These are phyloP conservation scores for Ptychoptera contaminata DNA, from an alignment of 2,888 invertebrate genomes.

Conservation along the genomic window DNA sequence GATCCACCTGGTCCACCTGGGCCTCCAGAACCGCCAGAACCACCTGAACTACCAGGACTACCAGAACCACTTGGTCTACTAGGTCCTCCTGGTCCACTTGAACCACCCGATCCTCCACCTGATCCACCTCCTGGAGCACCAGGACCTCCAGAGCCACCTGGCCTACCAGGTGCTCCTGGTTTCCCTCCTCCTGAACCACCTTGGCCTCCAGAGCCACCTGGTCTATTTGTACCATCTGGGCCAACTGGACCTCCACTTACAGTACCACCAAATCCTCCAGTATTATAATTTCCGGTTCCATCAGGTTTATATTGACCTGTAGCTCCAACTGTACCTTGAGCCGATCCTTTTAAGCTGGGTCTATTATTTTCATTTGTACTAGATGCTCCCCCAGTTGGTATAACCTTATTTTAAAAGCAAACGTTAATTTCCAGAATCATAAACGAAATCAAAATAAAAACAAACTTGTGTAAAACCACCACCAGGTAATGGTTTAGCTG, in stretches of 20 bases:
- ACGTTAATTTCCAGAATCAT: too few species aligned
- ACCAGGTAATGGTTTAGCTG: constrained; percentile 15
- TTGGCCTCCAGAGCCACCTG: constrained; percentile 12
- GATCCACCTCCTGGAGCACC: constrained; percentile 2
- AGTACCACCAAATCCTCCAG: constrained; percentile 7
- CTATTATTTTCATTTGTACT: not conserved
- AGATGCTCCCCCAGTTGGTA: too few species aligned
- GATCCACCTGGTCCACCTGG: constrained; percentile 18
- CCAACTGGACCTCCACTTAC: constrained; percentile 11
- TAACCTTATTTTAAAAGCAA: too few species aligned
- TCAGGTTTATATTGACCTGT: constrained; percentile 2
- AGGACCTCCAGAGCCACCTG: constrained; percentile 3
- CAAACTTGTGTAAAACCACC: constrained; percentile 33
- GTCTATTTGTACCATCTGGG: constrained; percentile 11
- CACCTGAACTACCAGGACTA: constrained; percentile 5
- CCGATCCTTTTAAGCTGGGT: not conserved
- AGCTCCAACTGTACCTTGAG: constrained; percentile 8
- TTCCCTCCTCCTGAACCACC: constrained; percentile 13
- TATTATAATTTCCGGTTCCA: constrained; percentile 4
- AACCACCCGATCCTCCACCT: constrained; percentile 6
- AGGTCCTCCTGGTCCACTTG: not conserved
- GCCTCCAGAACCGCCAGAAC: constrained; percentile 5
- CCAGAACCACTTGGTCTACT: constrained; percentile 7
- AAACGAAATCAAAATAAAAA: constrained; percentile 15
- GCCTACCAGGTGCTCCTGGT: constrained; percentile 12